Conservation (phyloP, 1,140 invertebrate species). For the Drosophila nikananu region DNA sequence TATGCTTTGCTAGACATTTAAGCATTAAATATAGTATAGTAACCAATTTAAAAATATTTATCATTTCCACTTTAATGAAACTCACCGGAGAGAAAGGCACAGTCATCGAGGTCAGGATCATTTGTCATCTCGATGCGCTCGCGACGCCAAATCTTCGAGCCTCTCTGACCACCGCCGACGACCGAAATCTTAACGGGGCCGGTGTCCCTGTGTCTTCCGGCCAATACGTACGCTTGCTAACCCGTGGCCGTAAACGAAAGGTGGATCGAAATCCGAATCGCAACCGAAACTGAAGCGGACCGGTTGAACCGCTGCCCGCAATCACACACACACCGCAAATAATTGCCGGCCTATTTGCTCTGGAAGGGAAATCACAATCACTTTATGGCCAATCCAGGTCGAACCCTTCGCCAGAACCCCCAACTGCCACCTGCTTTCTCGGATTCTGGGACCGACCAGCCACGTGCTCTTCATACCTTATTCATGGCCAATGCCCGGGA, state of each 20-base stretch:
- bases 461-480: conserved; percentile 51
- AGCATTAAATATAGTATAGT: too few relatives aligned
- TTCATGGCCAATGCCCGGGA: conserved; percentile 24
- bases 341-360: conserved; percentile 44
- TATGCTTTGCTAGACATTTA: too few relatives aligned
- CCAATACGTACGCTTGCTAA: conserved; percentile 82
- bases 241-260: conserved; percentile 64
- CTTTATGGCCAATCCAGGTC: conserved; percentile 48
- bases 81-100: conserved; percentile 95
- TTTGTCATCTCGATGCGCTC: conserved; percentile 86
- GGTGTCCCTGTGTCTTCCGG: conserved; percentile 84
- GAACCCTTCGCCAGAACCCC: conserved; percentile 43
- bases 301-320: conserved; percentile 24
- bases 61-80: neutral
- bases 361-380: conserved; percentile 47
- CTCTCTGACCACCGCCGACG: conserved; percentile 85
- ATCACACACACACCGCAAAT: conserved; percentile 39
- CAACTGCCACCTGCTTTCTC: neutral
- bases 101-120: conserved; percentile 96
- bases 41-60: too few relatives aligned
- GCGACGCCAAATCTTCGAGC: conserved; percentile 85
- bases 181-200: conserved; percentile 86
- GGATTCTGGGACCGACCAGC: neutral
- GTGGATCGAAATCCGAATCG: conserved; percentile 22
- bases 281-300: conserved; percentile 16